These are phyloP conservation scores for Meganola albula DNA, from an alignment of 2,888 invertebrate species.

Conservation along the genomic window DNA sequence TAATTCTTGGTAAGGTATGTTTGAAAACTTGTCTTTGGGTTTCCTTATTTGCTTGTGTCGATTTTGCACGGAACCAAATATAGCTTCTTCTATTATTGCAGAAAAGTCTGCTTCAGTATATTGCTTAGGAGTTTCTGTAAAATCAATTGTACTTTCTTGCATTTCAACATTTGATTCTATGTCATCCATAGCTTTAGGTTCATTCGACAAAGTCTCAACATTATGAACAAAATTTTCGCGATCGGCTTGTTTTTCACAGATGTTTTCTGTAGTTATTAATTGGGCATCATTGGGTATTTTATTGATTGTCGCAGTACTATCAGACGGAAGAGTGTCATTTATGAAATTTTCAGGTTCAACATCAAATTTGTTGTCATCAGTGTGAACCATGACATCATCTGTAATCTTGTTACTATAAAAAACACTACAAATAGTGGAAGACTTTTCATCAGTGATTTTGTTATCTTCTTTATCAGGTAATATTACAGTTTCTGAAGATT, in stretches of 20 bases:
- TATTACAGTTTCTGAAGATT: conserved; percentile 25
- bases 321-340: too few relatives aligned
- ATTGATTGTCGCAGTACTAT: too few relatives aligned
- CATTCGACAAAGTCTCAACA: too few relatives aligned
- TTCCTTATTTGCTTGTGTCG: conserved; percentile 46
- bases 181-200: too few relatives aligned
- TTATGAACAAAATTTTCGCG: too few relatives aligned
- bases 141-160: background rate
- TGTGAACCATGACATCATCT: background rate
- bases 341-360: background rate
- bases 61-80: conserved; percentile 81
- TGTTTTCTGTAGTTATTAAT: too few relatives aligned
- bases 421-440: conserved; percentile 35
- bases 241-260: too few relatives aligned
- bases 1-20: conserved; percentile 51
- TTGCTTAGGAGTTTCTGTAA: conserved; percentile 2
- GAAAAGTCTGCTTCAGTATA: conserved; percentile 34
- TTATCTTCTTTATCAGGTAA: conserved; percentile 27
- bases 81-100: conserved; percentile 68
- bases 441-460: conserved; percentile 42
- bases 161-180: too few relatives aligned
- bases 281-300: too few relatives aligned
- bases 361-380: background rate
- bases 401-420: conserved; percentile 18
- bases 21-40: conserved; percentile 19